Evolutionary conservation across 2,113 vertebrate species (phyloP), one percentile per base, ranked within the genome.

Genomic region (Ivindomyrus marchei): DNA sequence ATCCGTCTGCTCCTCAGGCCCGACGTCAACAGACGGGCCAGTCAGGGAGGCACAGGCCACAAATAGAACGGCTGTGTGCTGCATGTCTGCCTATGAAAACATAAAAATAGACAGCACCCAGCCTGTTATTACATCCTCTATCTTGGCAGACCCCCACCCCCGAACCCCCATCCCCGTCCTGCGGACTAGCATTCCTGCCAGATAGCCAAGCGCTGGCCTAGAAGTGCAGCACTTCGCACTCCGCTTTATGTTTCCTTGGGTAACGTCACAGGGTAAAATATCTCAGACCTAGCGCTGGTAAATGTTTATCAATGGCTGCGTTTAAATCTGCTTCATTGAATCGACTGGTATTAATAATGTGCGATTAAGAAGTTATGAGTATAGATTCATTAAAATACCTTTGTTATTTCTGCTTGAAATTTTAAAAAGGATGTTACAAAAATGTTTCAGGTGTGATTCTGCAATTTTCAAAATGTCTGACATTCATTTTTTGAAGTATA

Each of bases 111-210:
- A 90, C 53, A 39, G 27, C 89, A 27, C 77, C 91, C 91, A 50
- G 89, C 88, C 91, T 90, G 92, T 92, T 91, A 91, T 92, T 91
- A 91, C 89, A 91, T 92, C 91, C 91, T 88, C 89, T 86, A 90
- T 90, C 90, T 91, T 93, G 93, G 91, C 92, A 93, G 92, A 92
- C 92, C 53, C 53, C 21, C 56, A 2, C 91, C 92, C 86, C 42
- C 19, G 8, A 24, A n/a, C 42, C 52, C 53, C 87, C 36, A 17
- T n/a, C 31, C 53, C 87, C 19, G 0, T 46, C 27, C 39, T 87
- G 89, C 91, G 92, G 91, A 92, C 92, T 90, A 88, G 56, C 92
- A 92, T 93, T 94, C 92, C 90, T 93, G 93, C 93, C 92, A 91
- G 87, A 90, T 92, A 93, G 92, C 92, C 93, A 92, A 93, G 92